Evolutionary conservation across 2,113 vertebrate species (phyloP).

Genomic region (Ursus arctos): DNA sequence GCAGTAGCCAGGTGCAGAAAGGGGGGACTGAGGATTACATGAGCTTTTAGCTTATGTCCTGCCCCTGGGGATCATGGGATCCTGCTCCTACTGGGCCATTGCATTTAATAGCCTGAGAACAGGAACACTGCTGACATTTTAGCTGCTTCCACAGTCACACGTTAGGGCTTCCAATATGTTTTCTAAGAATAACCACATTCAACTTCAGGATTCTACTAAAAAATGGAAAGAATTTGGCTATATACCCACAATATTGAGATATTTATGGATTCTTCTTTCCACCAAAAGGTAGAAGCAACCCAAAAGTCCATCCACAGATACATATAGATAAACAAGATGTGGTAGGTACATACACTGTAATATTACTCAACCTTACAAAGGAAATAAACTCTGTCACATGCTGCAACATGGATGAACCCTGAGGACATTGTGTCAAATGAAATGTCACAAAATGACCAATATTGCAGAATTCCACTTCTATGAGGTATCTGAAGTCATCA

Average conservation of each 20-base stretch:
- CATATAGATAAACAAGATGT: background rate
- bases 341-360: background rate
- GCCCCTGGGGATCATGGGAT: too few relatives aligned
- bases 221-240: background rate
- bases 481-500: too few relatives aligned
- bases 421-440: background rate
- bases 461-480: background rate
- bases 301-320: background rate
- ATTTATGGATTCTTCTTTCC: background rate
- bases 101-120: too few relatives aligned
- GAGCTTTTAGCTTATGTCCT: too few relatives aligned
- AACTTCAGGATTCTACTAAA: background rate
- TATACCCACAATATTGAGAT: background rate
- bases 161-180: too few relatives aligned
- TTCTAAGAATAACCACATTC: too few relatives aligned
- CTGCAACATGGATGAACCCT: background rate
- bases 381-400: background rate
- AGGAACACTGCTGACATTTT: too few relatives aligned
- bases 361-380: background rate
- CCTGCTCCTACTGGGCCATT: too few relatives aligned
- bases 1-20: too few relatives aligned
- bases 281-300: background rate
- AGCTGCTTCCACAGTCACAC: too few relatives aligned
- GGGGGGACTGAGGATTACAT: too few relatives aligned
- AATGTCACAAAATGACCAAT: background rate